These are phyloP conservation scores for Latrodectus elegans DNA, from an alignment of 2,888 invertebrate species.

Conservation along the genomic window DNA sequence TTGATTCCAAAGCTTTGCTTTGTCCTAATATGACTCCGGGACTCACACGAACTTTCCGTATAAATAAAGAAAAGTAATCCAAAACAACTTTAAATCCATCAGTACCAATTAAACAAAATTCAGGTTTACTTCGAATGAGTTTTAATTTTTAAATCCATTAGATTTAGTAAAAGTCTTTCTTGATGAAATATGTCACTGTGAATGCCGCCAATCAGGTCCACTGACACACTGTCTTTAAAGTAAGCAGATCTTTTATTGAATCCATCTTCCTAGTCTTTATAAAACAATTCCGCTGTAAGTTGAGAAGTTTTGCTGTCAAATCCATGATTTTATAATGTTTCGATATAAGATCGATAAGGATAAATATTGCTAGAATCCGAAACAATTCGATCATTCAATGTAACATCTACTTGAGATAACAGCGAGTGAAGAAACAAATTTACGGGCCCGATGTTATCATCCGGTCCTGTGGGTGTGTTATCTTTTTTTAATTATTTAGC, in stretches of 20 bases:
- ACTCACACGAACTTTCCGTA: constrained; percentile 70
- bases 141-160: constrained; percentile 46
- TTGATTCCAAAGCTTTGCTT: constrained; percentile 17
- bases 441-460: constrained; percentile 8
- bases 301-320: constrained; percentile 32
- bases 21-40: constrained; percentile 71
- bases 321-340: constrained; percentile 38
- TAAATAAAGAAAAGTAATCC: constrained; percentile 69
- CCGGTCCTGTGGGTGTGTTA: background rate
- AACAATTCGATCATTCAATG: constrained; percentile 21
- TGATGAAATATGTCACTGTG: constrained; percentile 54
- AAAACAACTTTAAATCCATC: constrained; percentile 68
- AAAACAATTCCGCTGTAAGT: constrained; percentile 21
- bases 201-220: constrained; percentile 51
- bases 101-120: constrained; percentile 45
- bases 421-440: constrained; percentile 45
- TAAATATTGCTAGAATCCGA: constrained; percentile 36
- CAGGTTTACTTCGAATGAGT: constrained; percentile 42
- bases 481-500: background rate
- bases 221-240: constrained; percentile 21
- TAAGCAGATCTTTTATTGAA: constrained; percentile 19
- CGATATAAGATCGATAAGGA: constrained; percentile 30
- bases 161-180: constrained; percentile 38
- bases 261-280: constrained; percentile 24
- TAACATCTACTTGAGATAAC: constrained; percentile 48